Conservation (phyloP, 2,797 vertebrate genomes). For the Pelochelys cantorii region DNA sequence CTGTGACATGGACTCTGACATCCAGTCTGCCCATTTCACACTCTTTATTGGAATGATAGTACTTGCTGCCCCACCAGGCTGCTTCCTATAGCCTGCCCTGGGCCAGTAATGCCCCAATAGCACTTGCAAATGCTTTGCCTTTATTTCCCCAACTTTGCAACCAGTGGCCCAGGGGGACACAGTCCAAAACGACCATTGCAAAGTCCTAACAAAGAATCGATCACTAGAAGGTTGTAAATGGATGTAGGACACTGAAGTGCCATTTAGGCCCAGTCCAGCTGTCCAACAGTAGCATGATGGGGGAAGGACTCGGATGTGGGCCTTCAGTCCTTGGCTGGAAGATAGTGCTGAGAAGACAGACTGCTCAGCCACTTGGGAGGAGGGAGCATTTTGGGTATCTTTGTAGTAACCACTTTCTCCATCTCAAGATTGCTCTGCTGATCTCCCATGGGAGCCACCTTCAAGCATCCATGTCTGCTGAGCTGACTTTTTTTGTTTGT, state of each 20-base stretch:
- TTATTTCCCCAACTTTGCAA: background rate
- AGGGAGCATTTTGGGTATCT: background rate
- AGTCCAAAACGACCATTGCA: background rate
- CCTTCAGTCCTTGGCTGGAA: fast-evolving
- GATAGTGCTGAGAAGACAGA: background rate
- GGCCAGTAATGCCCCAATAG: background rate
- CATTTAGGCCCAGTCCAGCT: background rate
- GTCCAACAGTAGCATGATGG: background rate
- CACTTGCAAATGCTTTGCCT: background rate
- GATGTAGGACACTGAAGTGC: background rate
- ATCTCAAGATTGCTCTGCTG: background rate
- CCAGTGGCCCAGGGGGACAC: fast-evolving
- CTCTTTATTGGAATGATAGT: background rate
- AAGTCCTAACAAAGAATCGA: background rate
- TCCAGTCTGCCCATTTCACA: background rate
- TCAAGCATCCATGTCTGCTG: background rate
- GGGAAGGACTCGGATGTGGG: background rate
- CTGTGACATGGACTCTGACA: fast-evolving
- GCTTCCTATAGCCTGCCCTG: background rate
- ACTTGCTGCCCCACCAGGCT: background rate
- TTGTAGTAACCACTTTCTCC: background rate
- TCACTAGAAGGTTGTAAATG: background rate
- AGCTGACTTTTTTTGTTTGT: background rate
- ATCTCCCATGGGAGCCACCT: background rate
- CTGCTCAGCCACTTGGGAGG: fast-evolving